Percentiles rank a stretch among this genome's conserved stretches.
Evolutionary conservation across 2,888 invertebrate genomes (phyloP).

Genomic region (Spilarctia lutea): DNA sequence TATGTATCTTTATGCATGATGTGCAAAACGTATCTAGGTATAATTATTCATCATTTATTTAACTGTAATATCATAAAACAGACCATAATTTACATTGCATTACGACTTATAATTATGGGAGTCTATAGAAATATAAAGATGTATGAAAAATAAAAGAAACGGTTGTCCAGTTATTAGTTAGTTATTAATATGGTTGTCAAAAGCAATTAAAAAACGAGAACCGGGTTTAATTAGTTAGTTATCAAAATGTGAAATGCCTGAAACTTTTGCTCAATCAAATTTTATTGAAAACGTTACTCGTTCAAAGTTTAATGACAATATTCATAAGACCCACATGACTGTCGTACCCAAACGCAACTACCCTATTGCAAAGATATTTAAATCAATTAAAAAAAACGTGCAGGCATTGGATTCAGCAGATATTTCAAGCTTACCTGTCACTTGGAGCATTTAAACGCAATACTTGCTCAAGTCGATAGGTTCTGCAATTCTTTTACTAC

Average conservation of each 20-base stretch:
- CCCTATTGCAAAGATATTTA: neutral
- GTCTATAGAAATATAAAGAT: neutral
- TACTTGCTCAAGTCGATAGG: slow-evolving; percentile 33
- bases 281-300: neutral
- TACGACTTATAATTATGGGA: neutral
- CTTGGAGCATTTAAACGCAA: slow-evolving; percentile 13
- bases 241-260: too few species aligned
- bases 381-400: neutral
- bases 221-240: too few species aligned
- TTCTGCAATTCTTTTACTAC: slow-evolving; percentile 51
- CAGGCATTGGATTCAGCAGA: neutral
- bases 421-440: neutral
- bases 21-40: too few species aligned
- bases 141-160: too few species aligned
- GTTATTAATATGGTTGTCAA: too few species aligned
- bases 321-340: neutral
- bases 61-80: too few species aligned
- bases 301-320: neutral
- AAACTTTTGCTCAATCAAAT: neutral
- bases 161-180: too few species aligned
- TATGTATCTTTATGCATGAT: neutral
- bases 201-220: too few species aligned
- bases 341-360: neutral
- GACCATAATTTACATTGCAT: neutral
- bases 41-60: too few species aligned